Percentiles rank a stretch among this genome's conserved stretches.
phyloP scores from a whole-genome alignment of 2,888 invertebrate species.

The Tenthredo mesomela region DNA sequence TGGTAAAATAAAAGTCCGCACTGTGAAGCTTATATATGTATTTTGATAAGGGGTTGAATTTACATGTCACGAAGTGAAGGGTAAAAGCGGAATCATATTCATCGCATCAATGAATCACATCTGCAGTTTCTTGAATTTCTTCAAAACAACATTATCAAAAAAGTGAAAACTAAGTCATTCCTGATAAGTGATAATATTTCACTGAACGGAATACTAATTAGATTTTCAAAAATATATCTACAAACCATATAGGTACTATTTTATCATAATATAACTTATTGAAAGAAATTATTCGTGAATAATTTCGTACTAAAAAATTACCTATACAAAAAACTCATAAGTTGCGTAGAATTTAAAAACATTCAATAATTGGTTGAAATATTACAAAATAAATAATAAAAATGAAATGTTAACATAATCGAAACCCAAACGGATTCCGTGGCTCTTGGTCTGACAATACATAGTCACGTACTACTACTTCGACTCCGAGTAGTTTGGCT shows the following conservation, averaged over 20 bases:
- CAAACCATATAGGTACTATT: too few relatives aligned
- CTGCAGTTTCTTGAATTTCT: background rate
- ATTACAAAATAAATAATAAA: background rate
- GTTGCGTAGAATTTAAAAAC: background rate
- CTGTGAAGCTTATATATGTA: background rate
- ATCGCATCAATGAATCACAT: background rate
- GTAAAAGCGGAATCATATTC: background rate
- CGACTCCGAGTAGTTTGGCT: background rate
- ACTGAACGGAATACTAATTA: background rate
- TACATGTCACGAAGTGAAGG: background rate
- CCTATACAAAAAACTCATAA: background rate
- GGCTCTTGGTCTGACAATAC: background rate
- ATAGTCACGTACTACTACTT: background rate
- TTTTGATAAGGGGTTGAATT: slow-evolving; percentile 22
- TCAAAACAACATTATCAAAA: too few relatives aligned
- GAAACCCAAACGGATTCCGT: background rate
- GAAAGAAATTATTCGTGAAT: background rate
- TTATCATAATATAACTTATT: too few relatives aligned
- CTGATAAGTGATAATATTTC: too few relatives aligned
- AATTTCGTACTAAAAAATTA: background rate
- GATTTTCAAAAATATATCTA: background rate
- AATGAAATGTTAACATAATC: background rate
- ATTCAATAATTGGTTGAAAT: background rate
- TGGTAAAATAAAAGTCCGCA: background rate
- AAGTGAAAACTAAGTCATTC: too few relatives aligned